phyloP scores from a whole-genome alignment of 2,797 vertebrate genomes.

The Serranus cabrilla region DNA sequence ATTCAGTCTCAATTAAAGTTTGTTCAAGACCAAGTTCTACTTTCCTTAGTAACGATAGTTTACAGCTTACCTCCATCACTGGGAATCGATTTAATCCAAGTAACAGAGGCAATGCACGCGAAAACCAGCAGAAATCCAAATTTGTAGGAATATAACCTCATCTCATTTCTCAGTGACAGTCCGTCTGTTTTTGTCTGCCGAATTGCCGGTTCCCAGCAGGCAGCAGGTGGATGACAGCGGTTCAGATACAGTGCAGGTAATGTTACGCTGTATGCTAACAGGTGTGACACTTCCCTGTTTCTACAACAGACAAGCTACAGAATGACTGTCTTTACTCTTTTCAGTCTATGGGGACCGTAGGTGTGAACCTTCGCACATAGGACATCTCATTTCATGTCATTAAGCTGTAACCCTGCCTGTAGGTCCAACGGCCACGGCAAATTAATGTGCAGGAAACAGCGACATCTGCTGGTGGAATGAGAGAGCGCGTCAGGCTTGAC shows the following conservation, averaged over 20 bases:
- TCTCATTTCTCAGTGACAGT: slow-evolving; percentile 54
- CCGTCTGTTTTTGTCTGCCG: neutral
- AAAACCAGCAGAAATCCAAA: slow-evolving; percentile 47
- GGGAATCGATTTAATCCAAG: slow-evolving; percentile 60
- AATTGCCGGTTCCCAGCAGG: neutral
- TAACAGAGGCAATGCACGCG: slow-evolving; percentile 46
- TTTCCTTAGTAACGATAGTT: neutral
- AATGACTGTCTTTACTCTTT: no score
- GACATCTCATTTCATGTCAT: neutral
- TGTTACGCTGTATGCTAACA: neutral
- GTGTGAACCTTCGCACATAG: neutral
- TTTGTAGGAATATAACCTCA: slow-evolving; percentile 65
- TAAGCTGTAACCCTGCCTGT: accelerated
- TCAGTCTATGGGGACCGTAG: neutral
- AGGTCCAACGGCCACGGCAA: neutral
- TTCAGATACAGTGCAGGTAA: slow-evolving; percentile 12
- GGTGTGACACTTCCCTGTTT: neutral
- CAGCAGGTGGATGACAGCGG: slow-evolving; percentile 27
- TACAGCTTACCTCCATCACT: slow-evolving; percentile 60
- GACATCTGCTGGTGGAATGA: slow-evolving; percentile 2
- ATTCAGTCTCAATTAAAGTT: neutral
- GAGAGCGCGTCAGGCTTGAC: no score
- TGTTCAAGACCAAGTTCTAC: no score
- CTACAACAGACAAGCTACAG: neutral
- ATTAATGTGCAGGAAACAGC: neutral